Percentiles rank a stretch among this genome's conserved stretches.
These are phyloP conservation scores for Orius laevigatus DNA, from an alignment of 1,140 invertebrate genomes.

Conservation along the genomic window DNA sequence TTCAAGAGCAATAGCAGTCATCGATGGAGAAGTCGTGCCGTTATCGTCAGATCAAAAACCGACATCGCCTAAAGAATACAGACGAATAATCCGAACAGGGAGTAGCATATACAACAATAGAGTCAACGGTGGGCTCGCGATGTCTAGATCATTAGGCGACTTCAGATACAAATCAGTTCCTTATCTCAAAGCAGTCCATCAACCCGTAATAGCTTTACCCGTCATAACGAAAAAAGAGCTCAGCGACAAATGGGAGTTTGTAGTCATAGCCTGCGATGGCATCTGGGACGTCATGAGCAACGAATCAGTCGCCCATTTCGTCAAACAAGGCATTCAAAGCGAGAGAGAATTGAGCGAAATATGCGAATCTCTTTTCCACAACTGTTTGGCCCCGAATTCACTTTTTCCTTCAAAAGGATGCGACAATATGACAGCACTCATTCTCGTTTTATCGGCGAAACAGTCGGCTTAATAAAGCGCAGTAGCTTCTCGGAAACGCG, in stretches of 20 bases:
- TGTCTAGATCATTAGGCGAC: conserved; percentile 92
- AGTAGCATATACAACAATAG: conserved; percentile 94
- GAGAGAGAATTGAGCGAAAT: conserved; percentile 82
- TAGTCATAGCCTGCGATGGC: conserved; percentile 93
- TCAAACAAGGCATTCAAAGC: conserved; percentile 59
- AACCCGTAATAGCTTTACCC: conserved; percentile 93
- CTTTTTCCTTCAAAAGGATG: conserved; percentile 91
- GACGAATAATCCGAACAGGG: conserved; percentile 81
- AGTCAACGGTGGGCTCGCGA: conserved; percentile 91
- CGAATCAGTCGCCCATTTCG: conserved; percentile 81
- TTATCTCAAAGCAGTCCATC: conserved; percentile 69
- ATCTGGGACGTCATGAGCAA: conserved; percentile 91
- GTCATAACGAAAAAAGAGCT: conserved; percentile 72
- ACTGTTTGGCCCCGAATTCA: conserved; percentile 88
- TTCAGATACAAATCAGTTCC: conserved; percentile 92
- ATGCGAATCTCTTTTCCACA: conserved; percentile 87
- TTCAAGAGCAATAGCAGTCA: conserved; percentile 70
- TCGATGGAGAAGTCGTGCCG: conserved; percentile 49
- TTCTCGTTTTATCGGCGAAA: no score
- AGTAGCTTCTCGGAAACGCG: no score
- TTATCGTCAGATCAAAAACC: conserved; percentile 93
- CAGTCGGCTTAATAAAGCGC: no score
- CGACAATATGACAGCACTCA: conserved; percentile 95
- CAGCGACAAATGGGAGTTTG: conserved; percentile 88
- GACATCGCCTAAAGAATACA: conserved; percentile 65